Conservation (phyloP, 2,888 invertebrate genomes). For the Pheosia gnoma region DNA sequence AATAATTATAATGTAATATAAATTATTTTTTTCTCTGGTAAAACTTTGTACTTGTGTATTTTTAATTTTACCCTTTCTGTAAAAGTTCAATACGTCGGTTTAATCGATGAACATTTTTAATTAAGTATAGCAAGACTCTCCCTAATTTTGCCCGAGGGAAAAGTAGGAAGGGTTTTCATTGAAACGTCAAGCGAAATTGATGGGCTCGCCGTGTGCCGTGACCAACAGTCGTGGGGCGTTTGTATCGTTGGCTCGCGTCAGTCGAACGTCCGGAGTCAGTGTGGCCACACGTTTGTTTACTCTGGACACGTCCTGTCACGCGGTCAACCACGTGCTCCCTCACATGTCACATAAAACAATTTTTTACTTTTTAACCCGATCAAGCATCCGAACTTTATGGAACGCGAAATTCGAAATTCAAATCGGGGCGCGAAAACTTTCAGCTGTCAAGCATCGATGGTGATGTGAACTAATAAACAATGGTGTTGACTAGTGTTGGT, state of each 20-base stretch:
- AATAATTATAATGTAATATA: not conserved
- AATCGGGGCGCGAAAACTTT: slow-evolving; percentile 21
- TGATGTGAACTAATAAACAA: slow-evolving; percentile 21
- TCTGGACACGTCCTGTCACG: slow-evolving; percentile 65
- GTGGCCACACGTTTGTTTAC: slow-evolving; percentile 76
- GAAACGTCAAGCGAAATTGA: slow-evolving; percentile 81
- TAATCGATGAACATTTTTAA: slow-evolving; percentile 68
- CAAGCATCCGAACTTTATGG: slow-evolving; percentile 13
- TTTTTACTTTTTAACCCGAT: slow-evolving; percentile 29
- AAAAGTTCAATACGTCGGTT: slow-evolving; percentile 45
- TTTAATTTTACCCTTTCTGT: slow-evolving; percentile 29
- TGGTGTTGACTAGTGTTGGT: slow-evolving; percentile 16
- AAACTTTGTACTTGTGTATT: not conserved
- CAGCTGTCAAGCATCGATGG: slow-evolving; percentile 24
- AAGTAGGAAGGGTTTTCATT: slow-evolving; percentile 77
- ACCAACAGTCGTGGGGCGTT: slow-evolving; percentile 76
- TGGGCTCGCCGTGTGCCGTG: slow-evolving; percentile 75
- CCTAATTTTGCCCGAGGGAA: slow-evolving; percentile 73
- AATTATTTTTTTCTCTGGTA: not conserved
- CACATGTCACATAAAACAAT: slow-evolving; percentile 57
- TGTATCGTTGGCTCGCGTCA: slow-evolving; percentile 70
- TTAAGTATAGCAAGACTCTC: slow-evolving; percentile 59
- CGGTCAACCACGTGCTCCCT: slow-evolving; percentile 56
- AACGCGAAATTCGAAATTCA: slow-evolving; percentile 20
- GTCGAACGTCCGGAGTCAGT: slow-evolving; percentile 72